These are phyloP conservation scores for Oryzias curvinotus DNA, from an alignment of 2,113 vertebrate genomes.

Conservation along the genomic window DNA sequence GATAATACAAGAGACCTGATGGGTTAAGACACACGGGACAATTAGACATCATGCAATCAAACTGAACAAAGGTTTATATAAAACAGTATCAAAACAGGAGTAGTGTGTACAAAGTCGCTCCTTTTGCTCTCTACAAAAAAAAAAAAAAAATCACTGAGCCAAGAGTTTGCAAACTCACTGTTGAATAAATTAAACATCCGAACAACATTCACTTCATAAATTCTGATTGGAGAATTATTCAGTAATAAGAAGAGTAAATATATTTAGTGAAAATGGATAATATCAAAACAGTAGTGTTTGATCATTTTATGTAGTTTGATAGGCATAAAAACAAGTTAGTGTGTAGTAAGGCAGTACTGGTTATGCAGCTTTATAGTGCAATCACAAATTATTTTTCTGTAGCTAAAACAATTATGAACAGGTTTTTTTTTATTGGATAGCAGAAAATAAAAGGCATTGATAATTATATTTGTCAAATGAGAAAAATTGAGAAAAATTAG, in stretches of 20 bases:
- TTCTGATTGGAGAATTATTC: slow-evolving; percentile 32
- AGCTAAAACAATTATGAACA: slow-evolving; percentile 23
- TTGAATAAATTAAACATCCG: slow-evolving; percentile 62
- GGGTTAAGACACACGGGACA: not conserved
- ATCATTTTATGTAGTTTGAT: slow-evolving; percentile 29
- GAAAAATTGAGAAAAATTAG: slow-evolving; percentile 2
- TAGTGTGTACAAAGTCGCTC: slow-evolving; percentile 57
- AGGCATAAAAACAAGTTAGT: slow-evolving; percentile 24
- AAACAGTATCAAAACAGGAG: slow-evolving; percentile 51
- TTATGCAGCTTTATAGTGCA: slow-evolving; percentile 46
- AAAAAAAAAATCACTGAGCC: slow-evolving; percentile 4
- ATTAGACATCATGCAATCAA: not conserved
- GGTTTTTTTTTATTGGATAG: slow-evolving; percentile 16
- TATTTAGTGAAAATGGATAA: slow-evolving; percentile 24
- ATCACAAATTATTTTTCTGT: slow-evolving; percentile 36
- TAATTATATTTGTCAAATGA: slow-evolving; percentile 7
- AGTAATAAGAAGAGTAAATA: slow-evolving; percentile 33
- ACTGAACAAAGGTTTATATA: slow-evolving; percentile 35
- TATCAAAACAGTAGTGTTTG: slow-evolving; percentile 33
- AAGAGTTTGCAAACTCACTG: slow-evolving; percentile 38
- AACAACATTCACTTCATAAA: slow-evolving; percentile 29
- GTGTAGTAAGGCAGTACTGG: slow-evolving; percentile 49
- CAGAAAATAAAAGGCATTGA: not conserved
- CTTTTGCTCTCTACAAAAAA: slow-evolving; percentile 46
- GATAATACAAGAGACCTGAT: not conserved